These are phyloP conservation scores for Carpatolechia fugitivella DNA, from an alignment of 2,888 invertebrate genomes.

Conservation along the genomic window DNA sequence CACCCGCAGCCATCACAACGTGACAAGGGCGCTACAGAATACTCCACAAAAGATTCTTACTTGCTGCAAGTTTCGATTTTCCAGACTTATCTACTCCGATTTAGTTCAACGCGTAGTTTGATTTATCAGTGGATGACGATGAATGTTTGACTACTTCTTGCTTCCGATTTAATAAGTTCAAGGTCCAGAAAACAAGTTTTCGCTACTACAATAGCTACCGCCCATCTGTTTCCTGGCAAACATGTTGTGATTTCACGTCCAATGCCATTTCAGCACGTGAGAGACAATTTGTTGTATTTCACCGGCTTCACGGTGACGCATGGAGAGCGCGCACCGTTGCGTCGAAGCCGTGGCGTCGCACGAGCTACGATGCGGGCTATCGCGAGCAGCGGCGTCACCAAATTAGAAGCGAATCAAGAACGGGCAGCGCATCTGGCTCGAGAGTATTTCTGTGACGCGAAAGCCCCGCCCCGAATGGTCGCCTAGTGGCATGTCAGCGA, in stretches of 20 bases:
- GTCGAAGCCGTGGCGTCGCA: conserved; percentile 25
- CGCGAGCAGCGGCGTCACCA: conserved; percentile 60
- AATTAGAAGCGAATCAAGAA: conserved; percentile 71
- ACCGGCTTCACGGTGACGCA: conserved; percentile 35
- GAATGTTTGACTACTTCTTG: not conserved
- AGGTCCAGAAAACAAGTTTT: conserved; percentile 26
- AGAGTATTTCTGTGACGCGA: conserved; percentile 58
- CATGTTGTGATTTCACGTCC: conserved; percentile 30
- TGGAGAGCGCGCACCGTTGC: conserved; percentile 22
- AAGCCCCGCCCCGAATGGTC: conserved; percentile 55
- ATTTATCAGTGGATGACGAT: not conserved
- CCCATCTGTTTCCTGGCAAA: conserved; percentile 25
- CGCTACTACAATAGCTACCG: conserved; percentile 24
- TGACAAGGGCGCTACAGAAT: conserved; percentile 27
- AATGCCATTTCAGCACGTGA: conserved; percentile 39
- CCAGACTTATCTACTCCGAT: not conserved
- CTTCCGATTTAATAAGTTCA: not conserved
- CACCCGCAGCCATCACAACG: conserved; percentile 2
- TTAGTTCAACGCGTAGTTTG: too few species aligned
- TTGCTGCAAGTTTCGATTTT: not conserved
- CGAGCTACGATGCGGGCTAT: not conserved
- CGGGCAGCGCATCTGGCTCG: conserved; percentile 38
- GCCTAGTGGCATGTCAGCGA: conserved; percentile 42
- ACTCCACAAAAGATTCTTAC: not conserved
- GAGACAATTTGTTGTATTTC: conserved; percentile 27